phyloP scores from a whole-genome alignment of 2,113 vertebrate species.

The Centrocercus urophasianus region DNA sequence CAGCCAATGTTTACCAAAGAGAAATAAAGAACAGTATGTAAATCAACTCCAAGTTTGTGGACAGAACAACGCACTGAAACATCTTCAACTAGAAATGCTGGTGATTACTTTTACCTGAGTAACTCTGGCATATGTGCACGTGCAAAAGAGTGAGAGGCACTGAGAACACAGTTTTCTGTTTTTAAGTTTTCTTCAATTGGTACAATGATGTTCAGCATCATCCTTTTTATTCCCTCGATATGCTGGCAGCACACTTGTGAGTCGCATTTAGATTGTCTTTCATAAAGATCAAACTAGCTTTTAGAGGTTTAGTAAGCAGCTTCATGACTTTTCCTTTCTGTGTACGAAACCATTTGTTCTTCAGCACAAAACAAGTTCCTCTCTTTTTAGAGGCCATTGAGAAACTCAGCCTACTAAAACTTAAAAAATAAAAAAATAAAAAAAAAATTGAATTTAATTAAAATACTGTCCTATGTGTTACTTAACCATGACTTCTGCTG shows the following conservation, averaged over 20 bases:
- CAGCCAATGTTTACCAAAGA: neutral
- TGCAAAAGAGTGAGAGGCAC: neutral
- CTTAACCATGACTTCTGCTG: neutral
- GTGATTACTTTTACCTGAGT: neutral
- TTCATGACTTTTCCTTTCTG: neutral
- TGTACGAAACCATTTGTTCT: neutral
- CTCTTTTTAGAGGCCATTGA: neutral
- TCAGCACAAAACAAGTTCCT: neutral
- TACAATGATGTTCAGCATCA: neutral
- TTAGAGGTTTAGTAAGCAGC: neutral
- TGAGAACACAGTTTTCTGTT: neutral
- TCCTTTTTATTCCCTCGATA: conserved; percentile 30
- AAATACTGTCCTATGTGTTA: neutral
- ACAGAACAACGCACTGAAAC: neutral
- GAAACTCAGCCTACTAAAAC: neutral
- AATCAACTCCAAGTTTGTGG: neutral
- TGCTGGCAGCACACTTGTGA: conserved; percentile 2
- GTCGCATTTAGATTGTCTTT: neutral
- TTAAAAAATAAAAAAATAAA: neutral
- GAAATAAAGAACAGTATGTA: neutral
- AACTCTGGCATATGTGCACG: rapidly evolving
- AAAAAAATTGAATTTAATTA: neutral
- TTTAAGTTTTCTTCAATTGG: neutral
- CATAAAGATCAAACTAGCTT: conserved; percentile 3
- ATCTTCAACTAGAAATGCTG: neutral